phyloP scores from a whole-genome alignment of 2,888 invertebrate species.

The Metacarcinus magister region DNA sequence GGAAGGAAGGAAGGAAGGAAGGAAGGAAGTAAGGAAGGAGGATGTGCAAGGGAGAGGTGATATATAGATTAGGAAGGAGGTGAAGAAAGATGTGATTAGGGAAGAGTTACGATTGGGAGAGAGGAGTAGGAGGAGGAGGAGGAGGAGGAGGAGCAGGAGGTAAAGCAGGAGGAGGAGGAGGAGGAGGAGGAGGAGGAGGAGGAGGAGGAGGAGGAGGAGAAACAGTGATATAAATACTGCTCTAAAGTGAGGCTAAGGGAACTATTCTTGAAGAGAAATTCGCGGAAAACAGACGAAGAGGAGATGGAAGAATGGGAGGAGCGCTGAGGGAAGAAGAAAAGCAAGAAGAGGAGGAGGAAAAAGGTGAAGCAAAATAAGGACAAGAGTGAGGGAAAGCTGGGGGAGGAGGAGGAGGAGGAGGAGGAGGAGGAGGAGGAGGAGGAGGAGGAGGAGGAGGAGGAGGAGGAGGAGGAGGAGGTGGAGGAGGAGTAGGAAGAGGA shows the following conservation, averaged over 20 bases:
- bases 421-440: neutral
- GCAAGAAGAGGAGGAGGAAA: too few relatives aligned
- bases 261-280: neutral
- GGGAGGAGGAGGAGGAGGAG: neutral
- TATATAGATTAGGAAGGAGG: neutral
- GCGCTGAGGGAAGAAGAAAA: too few relatives aligned
- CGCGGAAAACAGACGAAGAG: neutral
- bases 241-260: neutral
- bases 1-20: neutral
- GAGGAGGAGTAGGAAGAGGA: too few relatives aligned
- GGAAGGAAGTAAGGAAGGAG: neutral
- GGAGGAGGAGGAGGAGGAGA: too few relatives aligned
- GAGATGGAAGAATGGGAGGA: neutral
- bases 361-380: too few relatives aligned
- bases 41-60: neutral
- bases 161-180: too few relatives aligned
- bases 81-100: neutral
- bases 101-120: neutral
- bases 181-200: too few relatives aligned
- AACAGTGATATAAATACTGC: conserved; percentile 12
- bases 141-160: too few relatives aligned
- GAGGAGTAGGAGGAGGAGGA: conserved; percentile 10
- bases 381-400: too few relatives aligned
- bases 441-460: too few relatives aligned
- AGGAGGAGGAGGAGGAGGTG: too few relatives aligned